Conservation (phyloP, 2,113 vertebrate species). For the Prionailurus viverrinus region DNA sequence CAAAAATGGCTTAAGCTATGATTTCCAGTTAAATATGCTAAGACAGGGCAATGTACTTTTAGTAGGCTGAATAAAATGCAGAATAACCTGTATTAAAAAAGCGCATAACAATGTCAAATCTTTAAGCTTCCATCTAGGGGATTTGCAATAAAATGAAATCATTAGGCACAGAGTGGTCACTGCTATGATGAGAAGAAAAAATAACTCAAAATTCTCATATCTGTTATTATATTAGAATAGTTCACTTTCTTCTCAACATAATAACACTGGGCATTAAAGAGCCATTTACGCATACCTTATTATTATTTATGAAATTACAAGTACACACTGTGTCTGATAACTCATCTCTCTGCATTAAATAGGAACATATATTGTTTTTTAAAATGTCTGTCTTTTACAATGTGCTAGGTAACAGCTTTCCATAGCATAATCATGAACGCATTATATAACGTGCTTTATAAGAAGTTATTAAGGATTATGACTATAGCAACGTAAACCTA, state of each 20-base stretch:
- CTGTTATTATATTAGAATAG: slow-evolving; percentile 69
- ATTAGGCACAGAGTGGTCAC: slow-evolving; percentile 78
- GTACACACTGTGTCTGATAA: slow-evolving; percentile 47
- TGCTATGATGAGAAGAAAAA: slow-evolving; percentile 67
- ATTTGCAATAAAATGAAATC: slow-evolving; percentile 80
- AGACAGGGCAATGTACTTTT: slow-evolving; percentile 71
- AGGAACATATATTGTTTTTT: slow-evolving; percentile 67
- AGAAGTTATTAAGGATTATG: slow-evolving; percentile 90
- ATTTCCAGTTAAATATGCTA: slow-evolving; percentile 57
- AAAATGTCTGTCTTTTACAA: slow-evolving; percentile 53
- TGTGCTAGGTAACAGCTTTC: slow-evolving; percentile 85
- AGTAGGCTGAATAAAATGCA: slow-evolving; percentile 74
- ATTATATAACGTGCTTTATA: slow-evolving; percentile 87
- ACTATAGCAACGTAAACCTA: slow-evolving; percentile 85
- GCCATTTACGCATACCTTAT: slow-evolving; percentile 66
- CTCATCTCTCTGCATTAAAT: slow-evolving; percentile 71
- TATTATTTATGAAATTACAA: slow-evolving; percentile 81
- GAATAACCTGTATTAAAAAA: slow-evolving; percentile 75
- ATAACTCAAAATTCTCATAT: slow-evolving; percentile 72
- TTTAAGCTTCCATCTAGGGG: slow-evolving; percentile 67
- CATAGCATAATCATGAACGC: slow-evolving; percentile 82
- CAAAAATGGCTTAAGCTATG: slow-evolving; percentile 63
- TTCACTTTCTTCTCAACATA: slow-evolving; percentile 68
- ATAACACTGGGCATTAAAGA: slow-evolving; percentile 76
- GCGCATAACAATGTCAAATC: slow-evolving; percentile 72